These are phyloP conservation scores for Anser cygnoides DNA, from an alignment of 2,113 vertebrate species.

Conservation along the genomic window DNA sequence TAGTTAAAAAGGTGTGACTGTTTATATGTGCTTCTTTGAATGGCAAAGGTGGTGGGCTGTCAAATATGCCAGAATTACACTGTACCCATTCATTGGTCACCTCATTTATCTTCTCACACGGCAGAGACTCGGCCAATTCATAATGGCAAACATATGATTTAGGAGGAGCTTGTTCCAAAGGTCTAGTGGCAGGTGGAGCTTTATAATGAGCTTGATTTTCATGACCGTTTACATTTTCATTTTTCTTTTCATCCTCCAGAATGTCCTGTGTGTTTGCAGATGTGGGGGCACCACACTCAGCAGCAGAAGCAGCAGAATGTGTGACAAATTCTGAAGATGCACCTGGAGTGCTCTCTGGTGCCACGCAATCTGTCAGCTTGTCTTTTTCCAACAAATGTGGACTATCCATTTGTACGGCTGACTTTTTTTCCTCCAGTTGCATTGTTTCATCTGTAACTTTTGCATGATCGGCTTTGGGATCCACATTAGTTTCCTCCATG, in stretches of 20 bases:
- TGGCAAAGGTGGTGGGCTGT: constrained; percentile 59
- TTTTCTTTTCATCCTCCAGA: constrained; percentile 27
- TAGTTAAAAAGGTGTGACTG: constrained; percentile 68
- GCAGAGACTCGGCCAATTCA: constrained; percentile 61
- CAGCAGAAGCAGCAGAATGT: background rate
- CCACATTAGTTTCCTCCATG: background rate
- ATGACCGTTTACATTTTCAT: background rate
- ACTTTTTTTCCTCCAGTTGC: constrained; percentile 32
- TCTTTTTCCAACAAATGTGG: background rate
- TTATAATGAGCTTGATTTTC: constrained; percentile 62
- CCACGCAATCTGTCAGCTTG: accelerated
- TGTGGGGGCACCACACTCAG: background rate
- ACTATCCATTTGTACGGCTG: background rate
- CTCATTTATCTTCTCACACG: constrained; percentile 58
- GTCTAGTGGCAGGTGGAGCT: constrained; percentile 31
- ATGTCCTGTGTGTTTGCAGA: background rate
- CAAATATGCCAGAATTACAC: constrained; percentile 67
- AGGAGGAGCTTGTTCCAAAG: constrained; percentile 48
- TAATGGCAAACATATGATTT: constrained; percentile 72
- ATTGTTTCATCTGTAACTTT: background rate
- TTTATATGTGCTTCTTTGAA: constrained; percentile 77
- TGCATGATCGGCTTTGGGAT: background rate
- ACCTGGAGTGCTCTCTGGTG: background rate
- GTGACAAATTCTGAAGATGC: background rate
- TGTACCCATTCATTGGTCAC: constrained; percentile 69